A percentile compares a stretch with the other conserved stretches of the same genome.
phyloP scores from a whole-genome alignment of 2,113 vertebrate species.

The Azemiops feae region DNA sequence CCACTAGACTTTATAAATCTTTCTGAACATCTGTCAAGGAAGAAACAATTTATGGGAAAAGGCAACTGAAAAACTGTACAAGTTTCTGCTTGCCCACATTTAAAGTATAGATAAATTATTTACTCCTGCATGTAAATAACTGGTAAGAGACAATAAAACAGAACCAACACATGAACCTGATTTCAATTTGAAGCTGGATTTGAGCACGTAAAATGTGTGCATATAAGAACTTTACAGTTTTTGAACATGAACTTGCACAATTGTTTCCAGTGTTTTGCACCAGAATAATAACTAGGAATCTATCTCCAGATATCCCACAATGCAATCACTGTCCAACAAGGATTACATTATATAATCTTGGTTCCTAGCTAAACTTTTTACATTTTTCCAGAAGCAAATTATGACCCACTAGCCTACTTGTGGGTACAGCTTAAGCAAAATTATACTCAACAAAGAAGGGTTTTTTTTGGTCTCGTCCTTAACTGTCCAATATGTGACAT shows the following conservation, averaged over 20 bases:
- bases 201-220: background rate
- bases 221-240: background rate
- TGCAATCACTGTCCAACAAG: background rate
- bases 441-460: background rate
- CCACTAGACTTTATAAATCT: background rate
- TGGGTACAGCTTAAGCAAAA: slow-evolving; percentile 35
- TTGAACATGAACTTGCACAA: background rate
- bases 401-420: slow-evolving; percentile 60
- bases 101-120: background rate
- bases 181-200: background rate
- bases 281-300: slow-evolving; percentile 9
- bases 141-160: too few relatives aligned
- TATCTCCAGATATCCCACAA: background rate
- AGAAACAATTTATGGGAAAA: background rate
- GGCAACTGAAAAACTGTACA: background rate
- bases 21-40: background rate
- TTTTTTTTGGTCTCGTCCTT: background rate
- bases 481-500: background rate
- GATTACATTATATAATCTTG: slow-evolving; percentile 21
- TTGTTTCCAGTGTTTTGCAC: background rate
- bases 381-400: slow-evolving; percentile 25
- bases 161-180: too few relatives aligned
- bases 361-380: slow-evolving; percentile 6
- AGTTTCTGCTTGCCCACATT: background rate
- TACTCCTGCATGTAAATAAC: background rate